Base-by-base conservation (phyloP, 1,140 invertebrate species). In the Riptortus pedestris region DNA sequence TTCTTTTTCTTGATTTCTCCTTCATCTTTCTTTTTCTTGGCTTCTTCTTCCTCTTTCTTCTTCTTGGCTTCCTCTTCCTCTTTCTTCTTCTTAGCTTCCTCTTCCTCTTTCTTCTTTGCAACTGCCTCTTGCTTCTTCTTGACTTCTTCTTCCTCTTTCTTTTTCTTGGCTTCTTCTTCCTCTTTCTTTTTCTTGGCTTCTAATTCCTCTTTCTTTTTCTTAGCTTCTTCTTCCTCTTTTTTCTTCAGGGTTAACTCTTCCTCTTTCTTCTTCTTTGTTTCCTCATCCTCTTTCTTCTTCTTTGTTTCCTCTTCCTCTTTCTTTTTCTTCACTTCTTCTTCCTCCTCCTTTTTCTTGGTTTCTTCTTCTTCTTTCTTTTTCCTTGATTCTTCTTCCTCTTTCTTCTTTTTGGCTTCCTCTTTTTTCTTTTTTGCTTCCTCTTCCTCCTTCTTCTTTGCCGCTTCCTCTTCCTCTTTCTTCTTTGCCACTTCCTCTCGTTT, bases 31-130 rank as follows among this genome's bases (percentile, higher is more conserved):
- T 43, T 71, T 65, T 66, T 70, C n/a, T 60, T 66, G 69, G 45
- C 38, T 67, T 66, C 66, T 63, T 58, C 69, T 61, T 67, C 71
- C 62, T 59, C 65, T 64, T 65, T 67, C 66, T 65, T 67, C 59
- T 70, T 67, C 64, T 67, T 65, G 70, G 51, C 48, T 63, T 63
- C 62, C 63, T 63, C 60, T 64, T 66, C 66, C 72, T 60, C 60
- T 66, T 60, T 65, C 63, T 72, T 57, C 22, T 45, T 43, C 14
- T 48, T 26, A 27, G 67, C 61, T 27, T 52, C 51, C 58, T 63
- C 52, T 67, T 59, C 60, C 2, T 63, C 55, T 38, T 68, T 68
- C 43, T 24, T 57, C 64, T 63, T 63, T 66, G 67, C 52, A 24
- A 63, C 57, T 26, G 55, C 63, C 68, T 29, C 58, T 64, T 57